Percentiles rank a stretch among this genome's conserved stretches.
Conservation (phyloP, 2,113 vertebrate species). For the Leucoraja erinaceus region DNA sequence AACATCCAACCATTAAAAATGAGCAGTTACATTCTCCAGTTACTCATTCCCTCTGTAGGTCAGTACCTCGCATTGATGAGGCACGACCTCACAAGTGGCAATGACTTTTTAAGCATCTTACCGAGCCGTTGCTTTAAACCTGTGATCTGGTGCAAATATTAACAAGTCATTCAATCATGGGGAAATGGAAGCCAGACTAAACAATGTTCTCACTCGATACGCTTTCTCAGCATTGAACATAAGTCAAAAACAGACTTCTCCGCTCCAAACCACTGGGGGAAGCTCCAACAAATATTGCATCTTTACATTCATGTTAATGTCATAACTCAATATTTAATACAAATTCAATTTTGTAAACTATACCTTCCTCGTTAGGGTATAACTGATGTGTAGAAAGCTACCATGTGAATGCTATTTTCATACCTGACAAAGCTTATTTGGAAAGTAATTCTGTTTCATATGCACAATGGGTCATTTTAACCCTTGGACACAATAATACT, state of each 20-base stretch:
- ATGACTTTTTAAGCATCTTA: not conserved
- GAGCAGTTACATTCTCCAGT: not conserved
- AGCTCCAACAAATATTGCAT: not conserved
- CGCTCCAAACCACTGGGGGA: not conserved
- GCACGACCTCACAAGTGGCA: not conserved
- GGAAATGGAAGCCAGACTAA: not conserved
- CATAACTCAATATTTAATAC: not conserved
- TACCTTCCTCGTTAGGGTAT: not conserved
- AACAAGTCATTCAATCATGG: not conserved
- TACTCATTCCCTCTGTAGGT: not conserved
- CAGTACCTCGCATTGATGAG: not conserved
- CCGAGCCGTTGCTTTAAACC: not conserved
- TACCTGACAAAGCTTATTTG: not conserved
- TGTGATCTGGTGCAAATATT: not conserved
- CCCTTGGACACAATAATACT: not conserved
- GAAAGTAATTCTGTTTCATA: not conserved
- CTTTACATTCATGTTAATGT: slow-evolving; percentile 10
- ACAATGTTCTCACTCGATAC: not conserved
- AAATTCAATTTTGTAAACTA: slow-evolving; percentile 5
- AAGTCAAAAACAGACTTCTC: not conserved
- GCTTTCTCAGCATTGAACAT: not conserved
- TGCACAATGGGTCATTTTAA: not conserved
- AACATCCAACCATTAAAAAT: not conserved
- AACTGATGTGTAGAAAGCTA: not conserved
- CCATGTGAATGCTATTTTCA: slow-evolving; percentile 8